A percentile compares a stretch with the other conserved stretches of the same genome.
Conservation (phyloP, 1,140 invertebrate species). For the Drosophila sturtevanti region DNA sequence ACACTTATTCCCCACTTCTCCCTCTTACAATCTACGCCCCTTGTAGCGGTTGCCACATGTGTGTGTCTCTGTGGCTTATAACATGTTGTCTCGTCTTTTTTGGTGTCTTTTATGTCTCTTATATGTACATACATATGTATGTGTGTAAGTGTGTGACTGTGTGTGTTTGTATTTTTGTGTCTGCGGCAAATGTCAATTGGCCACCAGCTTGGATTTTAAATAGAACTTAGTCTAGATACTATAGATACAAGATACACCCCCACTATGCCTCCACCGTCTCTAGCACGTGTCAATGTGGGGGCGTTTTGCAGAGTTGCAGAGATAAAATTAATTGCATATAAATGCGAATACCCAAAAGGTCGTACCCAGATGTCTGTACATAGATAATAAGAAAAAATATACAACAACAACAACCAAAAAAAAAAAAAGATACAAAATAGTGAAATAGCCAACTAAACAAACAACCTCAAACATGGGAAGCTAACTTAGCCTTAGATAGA, state of each 20-base stretch:
- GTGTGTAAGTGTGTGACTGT: constrained; percentile 1
- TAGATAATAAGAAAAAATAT: constrained; percentile 40
- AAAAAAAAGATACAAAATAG: not conserved
- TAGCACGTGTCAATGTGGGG: constrained; percentile 59
- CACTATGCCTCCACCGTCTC: not conserved
- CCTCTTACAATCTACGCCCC: not conserved
- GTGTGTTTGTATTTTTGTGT: constrained; percentile 33
- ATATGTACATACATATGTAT: not conserved
- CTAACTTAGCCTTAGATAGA: constrained; percentile 65
- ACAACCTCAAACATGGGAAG: constrained; percentile 62
- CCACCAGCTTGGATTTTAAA: constrained; percentile 16
- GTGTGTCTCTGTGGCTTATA: constrained; percentile 47
- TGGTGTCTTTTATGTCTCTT: constrained; percentile 26
- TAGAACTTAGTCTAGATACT: constrained; percentile 3
- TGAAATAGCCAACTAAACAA: constrained; percentile 50
- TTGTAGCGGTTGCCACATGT: not conserved
- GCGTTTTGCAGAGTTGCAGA: constrained; percentile 53
- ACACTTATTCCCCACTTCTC: not conserved
- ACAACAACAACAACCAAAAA: not conserved
- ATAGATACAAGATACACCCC: not conserved
- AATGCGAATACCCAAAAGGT: constrained; percentile 26
- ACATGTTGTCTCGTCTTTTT: constrained; percentile 23
- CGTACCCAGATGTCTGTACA: constrained; percentile 54
- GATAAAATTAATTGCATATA: constrained; percentile 72
- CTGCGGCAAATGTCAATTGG: constrained; percentile 42